phyloP scores from a whole-genome alignment of 2,113 vertebrate genomes.

The Fulmarus glacialis region DNA sequence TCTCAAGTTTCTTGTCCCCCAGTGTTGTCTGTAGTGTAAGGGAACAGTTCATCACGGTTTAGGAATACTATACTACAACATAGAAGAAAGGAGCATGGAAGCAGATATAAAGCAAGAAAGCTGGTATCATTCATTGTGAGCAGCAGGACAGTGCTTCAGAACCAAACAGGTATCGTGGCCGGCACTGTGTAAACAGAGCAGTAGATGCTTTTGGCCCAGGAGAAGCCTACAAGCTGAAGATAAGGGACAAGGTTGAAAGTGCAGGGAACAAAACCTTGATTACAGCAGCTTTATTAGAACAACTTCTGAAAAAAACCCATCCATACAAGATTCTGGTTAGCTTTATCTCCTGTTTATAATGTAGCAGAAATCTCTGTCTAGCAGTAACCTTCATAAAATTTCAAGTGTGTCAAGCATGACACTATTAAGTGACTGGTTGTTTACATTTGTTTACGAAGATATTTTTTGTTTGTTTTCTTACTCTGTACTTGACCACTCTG shows the following conservation, averaged over 20 bases:
- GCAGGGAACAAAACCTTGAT: background rate
- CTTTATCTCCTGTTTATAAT: background rate
- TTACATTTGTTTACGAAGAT: background rate
- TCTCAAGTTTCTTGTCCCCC: background rate
- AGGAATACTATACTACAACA: background rate
- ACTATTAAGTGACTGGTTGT: background rate
- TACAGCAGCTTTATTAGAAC: background rate
- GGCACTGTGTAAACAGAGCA: background rate
- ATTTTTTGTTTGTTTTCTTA: background rate
- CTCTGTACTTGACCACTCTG: background rate
- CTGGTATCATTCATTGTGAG: background rate
- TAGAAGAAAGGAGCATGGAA: background rate
- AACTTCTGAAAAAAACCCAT: background rate
- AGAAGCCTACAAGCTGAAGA: background rate
- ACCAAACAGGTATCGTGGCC: fast-evolving
- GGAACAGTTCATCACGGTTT: background rate
- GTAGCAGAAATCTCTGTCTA: background rate
- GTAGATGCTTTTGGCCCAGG: background rate
- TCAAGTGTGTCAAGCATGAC: background rate
- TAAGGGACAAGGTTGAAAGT: fast-evolving
- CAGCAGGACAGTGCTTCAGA: background rate
- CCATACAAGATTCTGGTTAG: background rate
- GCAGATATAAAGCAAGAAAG: background rate
- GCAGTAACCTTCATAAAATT: background rate
- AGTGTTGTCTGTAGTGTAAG: background rate